These are phyloP conservation scores for Trichomalopsis sarcophagae DNA, from an alignment of 1,140 invertebrate genomes.

Conservation along the genomic window DNA sequence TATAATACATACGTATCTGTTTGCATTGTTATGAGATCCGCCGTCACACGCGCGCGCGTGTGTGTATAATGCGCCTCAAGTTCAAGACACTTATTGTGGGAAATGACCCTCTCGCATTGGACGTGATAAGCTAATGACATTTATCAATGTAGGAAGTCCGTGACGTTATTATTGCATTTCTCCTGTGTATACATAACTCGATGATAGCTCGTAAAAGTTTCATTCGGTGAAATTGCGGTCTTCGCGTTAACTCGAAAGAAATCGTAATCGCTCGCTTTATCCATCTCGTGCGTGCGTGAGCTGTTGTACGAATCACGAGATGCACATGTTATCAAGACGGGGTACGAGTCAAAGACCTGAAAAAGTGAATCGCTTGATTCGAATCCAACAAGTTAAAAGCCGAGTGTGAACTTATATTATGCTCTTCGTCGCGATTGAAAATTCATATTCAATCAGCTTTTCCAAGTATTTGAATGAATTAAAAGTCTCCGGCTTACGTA, in stretches of 20 bases:
- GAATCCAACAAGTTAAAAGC: background rate
- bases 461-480: too few relatives aligned
- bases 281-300: too few relatives aligned
- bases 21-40: background rate
- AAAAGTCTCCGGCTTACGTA: background rate
- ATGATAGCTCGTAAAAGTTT: background rate
- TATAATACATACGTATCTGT: background rate
- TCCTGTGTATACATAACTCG: background rate
- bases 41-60: background rate
- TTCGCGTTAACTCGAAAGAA: too few relatives aligned
- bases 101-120: constrained; percentile 3
- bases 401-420: background rate
- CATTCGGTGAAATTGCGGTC: background rate
- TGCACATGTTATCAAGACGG: too few relatives aligned
- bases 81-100: constrained; percentile 23
- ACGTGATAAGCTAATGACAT: constrained; percentile 9
- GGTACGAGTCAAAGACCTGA: too few relatives aligned
- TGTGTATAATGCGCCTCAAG: constrained; percentile 9
- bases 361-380: too few relatives aligned
- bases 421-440: too few relatives aligned
- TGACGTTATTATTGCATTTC: background rate
- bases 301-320: background rate
- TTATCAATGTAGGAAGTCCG: background rate
- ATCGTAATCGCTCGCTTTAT: too few relatives aligned
- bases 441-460: too few relatives aligned